Evolutionary conservation across 2,797 vertebrate genomes (phyloP).

Genomic region (Zalophus californianus): DNA sequence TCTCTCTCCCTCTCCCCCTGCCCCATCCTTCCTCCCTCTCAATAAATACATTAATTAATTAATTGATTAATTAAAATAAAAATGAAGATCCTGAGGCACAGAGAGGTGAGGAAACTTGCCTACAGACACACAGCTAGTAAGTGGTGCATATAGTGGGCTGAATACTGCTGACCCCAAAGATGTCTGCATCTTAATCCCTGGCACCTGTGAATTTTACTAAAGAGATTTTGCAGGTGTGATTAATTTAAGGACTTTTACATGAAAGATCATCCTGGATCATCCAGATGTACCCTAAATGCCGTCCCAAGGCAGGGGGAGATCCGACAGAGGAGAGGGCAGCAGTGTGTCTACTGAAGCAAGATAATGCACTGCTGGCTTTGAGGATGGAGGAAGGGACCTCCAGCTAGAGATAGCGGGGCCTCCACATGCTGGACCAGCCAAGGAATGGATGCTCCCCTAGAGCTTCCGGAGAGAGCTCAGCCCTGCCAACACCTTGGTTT

Average conservation of each 20-base stretch:
- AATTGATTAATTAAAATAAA: background rate
- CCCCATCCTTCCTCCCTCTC: background rate
- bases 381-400: background rate
- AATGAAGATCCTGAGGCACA: background rate
- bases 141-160: too few species aligned
- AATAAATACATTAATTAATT: background rate
- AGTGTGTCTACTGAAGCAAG: rapidly evolving
- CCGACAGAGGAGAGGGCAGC: background rate
- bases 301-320: background rate
- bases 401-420: background rate
- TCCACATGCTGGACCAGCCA: rapidly evolving
- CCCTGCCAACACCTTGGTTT: background rate
- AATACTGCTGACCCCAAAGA: too few species aligned
- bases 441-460: background rate
- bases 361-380: rapidly evolving
- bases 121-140: background rate
- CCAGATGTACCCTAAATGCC: background rate
- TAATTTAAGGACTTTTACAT: background rate
- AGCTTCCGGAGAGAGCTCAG: background rate
- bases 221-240: background rate
- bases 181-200: background rate
- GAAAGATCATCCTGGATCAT: background rate
- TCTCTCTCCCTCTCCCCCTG: background rate
- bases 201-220: background rate
- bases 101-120: background rate